Evolutionary conservation across 2,888 invertebrate genomes (phyloP), one percentile per base, ranked within the genome.

Genomic region (Oscheius myriophilus): DNA sequence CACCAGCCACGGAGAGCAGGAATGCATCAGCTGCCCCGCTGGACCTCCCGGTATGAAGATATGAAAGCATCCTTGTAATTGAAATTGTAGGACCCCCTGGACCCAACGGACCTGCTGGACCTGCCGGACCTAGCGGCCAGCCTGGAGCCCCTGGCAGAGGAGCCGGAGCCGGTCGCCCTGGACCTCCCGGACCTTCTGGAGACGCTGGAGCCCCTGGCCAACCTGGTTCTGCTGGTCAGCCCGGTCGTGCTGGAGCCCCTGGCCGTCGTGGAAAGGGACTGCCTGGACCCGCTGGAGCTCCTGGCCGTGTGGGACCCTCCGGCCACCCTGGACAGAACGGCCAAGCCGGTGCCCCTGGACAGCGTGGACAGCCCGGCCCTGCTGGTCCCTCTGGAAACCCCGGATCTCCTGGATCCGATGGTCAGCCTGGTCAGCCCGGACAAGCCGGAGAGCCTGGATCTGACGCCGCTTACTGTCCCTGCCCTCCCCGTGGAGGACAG

Each of bases 121-220:
- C 72, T 41, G 67, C 71, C 58, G 76, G 71, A 63, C 69, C 45
- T 51, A 70, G 57, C 23, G 70, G 72, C n/a, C 51, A 25, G 4
- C 51, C 71, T 26, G 67, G 74, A 61, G 61, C 73, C 12, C 69
- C 74, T 53, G 79, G 79, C 72, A 70, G 70, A 46, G 69, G 49
- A 7, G 75, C 73, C 62, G 61, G 53, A 33, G 18, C 33, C 42
- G 59, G 61, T 18, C 66, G 54, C 41, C 46, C 58, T 53, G 76
- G 79, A 67, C 57, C 57, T 39, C 73, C 73, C 9, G 79, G 79
- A 54, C 69, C 73, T 61, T 67, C 75, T 64, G 75, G 75, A 71
- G 62, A 70, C 25, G 55, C 61, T 12, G 75, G 73, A 59, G 66
- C 64, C 14, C 67, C 70, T 26, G 72, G 71, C 1, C 42, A 45